Evolutionary conservation across 2,888 invertebrate genomes (phyloP), one percentile per base, ranked within the genome.

Genomic region (Epirrhoe alternata): DNA sequence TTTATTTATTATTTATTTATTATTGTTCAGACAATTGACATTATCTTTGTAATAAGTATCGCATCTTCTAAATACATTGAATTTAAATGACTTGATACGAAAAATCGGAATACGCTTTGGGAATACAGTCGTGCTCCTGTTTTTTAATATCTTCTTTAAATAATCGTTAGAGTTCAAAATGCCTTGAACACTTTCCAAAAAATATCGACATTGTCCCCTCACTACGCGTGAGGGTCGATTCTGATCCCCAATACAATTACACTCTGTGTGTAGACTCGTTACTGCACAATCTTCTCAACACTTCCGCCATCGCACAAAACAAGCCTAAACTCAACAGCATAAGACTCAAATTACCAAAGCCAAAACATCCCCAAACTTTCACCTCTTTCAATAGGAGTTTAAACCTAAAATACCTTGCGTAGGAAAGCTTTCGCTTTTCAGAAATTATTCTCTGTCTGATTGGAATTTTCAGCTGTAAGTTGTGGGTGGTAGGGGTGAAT

Each of bases 341-440:
- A 90, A 77, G 79, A 84, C 74, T 68, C 70, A 82, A 63, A 79
- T 79, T 83, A 35, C 66, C 64, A 57, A 54, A 73, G 73, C 80
- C 70, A 50, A 61, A 64, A 63, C 73, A 73, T 77, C 85, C 86
- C 86, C 78, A 87, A 91, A 93, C 91, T 92, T 93, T 92, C 92
- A 92, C 92, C 92, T 92, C 92, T 92, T 92, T 90, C 92, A 89
- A 92, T 92, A 88, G 88, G 87, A 92, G 88, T 92, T 92, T 90
- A 91, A 90, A 93, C 91, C 91, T 90, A 92, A 42, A 91, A 91
- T 92, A 91, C 90, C 88, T 92, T 88, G 86, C 88, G 90, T 88
- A 89, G 87, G 87, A 90, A 88, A 87, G 91, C 92, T 92, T 92
- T 93, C 92, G 91, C 92, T 93, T 93, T 93, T 93, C 92, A 91